Base-by-base conservation (phyloP, 2,113 vertebrate species). In the Elachura formosa region DNA sequence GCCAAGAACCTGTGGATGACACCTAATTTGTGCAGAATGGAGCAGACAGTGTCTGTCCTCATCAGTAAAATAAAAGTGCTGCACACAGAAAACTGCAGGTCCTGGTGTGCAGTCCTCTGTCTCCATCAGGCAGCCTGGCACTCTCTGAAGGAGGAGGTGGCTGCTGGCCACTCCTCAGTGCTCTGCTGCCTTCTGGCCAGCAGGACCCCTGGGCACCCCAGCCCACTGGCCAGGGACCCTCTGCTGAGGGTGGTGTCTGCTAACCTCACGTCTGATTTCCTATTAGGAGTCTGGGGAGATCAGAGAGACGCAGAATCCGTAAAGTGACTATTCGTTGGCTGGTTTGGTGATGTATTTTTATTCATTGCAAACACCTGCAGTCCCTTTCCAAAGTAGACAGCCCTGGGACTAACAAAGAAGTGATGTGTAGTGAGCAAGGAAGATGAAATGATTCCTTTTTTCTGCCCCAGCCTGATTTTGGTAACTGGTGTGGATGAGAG, bases 171-270 rank as follows among this genome's bases (percentile, higher is more conserved):
- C 62, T 33, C 26, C 2, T 6, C 43, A 2, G 33, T 15, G n/a
- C 59, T 77, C 61, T 3, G 2, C 40, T 12, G 46, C 71, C 5
- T 26, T 40, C 54, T 54, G 40, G 18, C 8, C 12, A 34, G 22
- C 5, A 0, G 28, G 31, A 34, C 77, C 59, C 49, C 26, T 10
- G 0, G 1, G 9, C 67, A 49, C 33, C 43, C 12, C 2, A 0
- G 10, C 15, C 7, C 59, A 24, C 77, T 89, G 68, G 66, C 73
- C 16, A 5, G 12, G 41, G 54, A 54, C 56, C 23, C 48, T 84
- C 17, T 17, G 23, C 71, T 34, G 52, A 51, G 48, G 33, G 21
- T 25, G 1, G 43, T 48, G 8, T 29, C 34, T 41, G 25, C 40
- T 13, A 67, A 28, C 29, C 25, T 68, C 45, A 1, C 1, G 0